Conservation (phyloP, 2,113 vertebrate genomes). For the Datnioides undecimradiatus region DNA sequence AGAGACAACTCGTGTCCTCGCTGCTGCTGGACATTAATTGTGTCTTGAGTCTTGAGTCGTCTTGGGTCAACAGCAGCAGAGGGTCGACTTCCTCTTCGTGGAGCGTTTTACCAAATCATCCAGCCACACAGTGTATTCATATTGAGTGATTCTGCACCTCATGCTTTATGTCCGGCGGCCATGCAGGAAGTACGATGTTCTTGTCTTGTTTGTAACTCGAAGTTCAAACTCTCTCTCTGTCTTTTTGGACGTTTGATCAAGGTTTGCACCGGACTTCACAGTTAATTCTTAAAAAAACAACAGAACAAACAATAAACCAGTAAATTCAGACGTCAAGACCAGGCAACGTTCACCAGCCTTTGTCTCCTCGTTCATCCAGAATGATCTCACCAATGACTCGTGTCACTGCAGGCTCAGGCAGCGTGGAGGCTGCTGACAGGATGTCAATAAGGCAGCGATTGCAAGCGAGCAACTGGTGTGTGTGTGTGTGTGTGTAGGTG, state of each 20-base stretch:
- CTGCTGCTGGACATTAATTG: neutral
- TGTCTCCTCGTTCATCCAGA: constrained; percentile 14
- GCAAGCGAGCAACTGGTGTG: constrained; percentile 13
- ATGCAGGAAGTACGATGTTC: neutral
- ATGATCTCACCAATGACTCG: constrained; percentile 32
- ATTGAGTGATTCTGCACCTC: neutral
- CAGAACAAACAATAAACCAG: too few relatives aligned
- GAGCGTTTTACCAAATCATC: too few relatives aligned
- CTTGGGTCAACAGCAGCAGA: neutral
- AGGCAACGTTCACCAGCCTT: neutral
- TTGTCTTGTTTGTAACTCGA: too few relatives aligned
- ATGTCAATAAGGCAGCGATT: constrained; percentile 52
- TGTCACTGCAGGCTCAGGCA: constrained; percentile 24
- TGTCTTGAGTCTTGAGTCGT: too few relatives aligned
- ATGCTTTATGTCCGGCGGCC: neutral
- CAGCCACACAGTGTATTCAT: too few relatives aligned
- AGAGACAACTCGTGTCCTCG: neutral
- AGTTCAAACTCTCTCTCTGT: too few relatives aligned
- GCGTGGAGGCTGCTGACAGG: constrained; percentile 49
- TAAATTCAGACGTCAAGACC: neutral
- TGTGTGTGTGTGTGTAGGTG: constrained; percentile 15
- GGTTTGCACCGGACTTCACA: too few relatives aligned
- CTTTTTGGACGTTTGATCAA: too few relatives aligned
- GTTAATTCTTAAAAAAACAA: too few relatives aligned
- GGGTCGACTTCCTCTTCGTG: neutral